Evolutionary conservation across 2,888 invertebrate genomes (phyloP).

Genomic region (Schizotus pectinicornis): DNA sequence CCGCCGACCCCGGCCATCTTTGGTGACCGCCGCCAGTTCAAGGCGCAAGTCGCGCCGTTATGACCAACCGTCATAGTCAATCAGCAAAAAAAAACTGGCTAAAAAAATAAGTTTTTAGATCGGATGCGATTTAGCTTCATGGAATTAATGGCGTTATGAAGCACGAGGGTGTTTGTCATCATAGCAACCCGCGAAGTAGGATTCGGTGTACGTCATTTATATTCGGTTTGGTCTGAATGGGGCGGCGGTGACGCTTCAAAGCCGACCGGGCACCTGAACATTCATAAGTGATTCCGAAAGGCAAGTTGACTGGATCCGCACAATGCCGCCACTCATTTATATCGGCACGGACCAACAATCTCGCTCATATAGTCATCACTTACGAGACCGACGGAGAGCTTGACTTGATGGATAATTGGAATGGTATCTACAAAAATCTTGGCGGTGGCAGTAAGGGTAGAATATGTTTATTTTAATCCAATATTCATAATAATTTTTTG

Average conservation of each 20-base stretch:
- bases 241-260: slow-evolving; percentile 36
- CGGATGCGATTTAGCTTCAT: background rate
- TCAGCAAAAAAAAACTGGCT: too few relatives aligned
- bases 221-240: slow-evolving; percentile 42
- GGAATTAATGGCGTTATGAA: slow-evolving; percentile 12
- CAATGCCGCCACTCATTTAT: slow-evolving; percentile 40
- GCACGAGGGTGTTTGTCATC: slow-evolving; percentile 13
- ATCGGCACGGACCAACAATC: slow-evolving; percentile 32
- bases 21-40: slow-evolving; percentile 55
- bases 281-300: slow-evolving; percentile 49
- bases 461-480: too few relatives aligned
- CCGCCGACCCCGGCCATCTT: slow-evolving; percentile 58
- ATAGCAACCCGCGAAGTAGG: slow-evolving; percentile 40
- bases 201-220: slow-evolving; percentile 51
- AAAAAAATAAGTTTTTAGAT: background rate
- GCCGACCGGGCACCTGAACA: slow-evolving; percentile 49
- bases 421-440: background rate
- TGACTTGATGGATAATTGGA: background rate
- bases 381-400: slow-evolving; percentile 2
- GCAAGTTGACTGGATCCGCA: slow-evolving; percentile 34
- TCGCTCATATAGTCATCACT: slow-evolving; percentile 37
- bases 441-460: background rate
- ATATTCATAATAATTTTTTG: too few relatives aligned
- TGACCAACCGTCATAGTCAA: slow-evolving; percentile 34
- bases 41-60: slow-evolving; percentile 39